Conservation (phyloP, 2,113 vertebrate species). For the Thymallus thymallus region DNA sequence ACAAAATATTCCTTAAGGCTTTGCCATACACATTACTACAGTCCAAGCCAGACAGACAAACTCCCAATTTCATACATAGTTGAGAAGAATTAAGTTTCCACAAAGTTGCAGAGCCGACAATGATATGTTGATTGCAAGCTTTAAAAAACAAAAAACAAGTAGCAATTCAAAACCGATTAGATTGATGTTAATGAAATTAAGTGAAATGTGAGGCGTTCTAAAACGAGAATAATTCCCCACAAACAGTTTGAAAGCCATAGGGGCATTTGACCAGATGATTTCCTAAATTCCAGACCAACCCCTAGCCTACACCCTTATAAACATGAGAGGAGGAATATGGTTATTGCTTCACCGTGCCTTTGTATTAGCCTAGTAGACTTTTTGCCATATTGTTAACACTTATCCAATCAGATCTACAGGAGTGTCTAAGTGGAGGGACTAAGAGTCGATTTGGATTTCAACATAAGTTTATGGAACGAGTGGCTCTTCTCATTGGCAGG, state of each 20-base stretch:
- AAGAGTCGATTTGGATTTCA: background rate
- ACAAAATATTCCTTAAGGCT: conserved; percentile 57
- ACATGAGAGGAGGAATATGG: no score
- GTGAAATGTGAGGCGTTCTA: conserved; percentile 15
- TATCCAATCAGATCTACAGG: no score
- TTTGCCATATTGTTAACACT: background rate
- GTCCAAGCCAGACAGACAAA: conserved; percentile 50
- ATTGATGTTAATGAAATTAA: conserved; percentile 39
- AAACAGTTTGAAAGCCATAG: conserved; percentile 35
- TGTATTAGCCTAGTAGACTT: conserved; percentile 1
- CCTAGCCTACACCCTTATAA: background rate
- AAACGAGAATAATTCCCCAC: conserved; percentile 32
- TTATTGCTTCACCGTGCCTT: conserved; percentile 1
- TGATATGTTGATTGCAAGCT: conserved; percentile 44
- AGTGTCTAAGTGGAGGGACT: no score
- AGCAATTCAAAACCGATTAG: conserved; percentile 30
- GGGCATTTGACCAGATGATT: conserved; percentile 20
- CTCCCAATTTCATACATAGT: conserved; percentile 11
- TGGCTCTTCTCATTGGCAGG: conserved; percentile 57
- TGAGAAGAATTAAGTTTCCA: conserved; percentile 18
- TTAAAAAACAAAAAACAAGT: conserved; percentile 30
- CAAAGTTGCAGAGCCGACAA: conserved; percentile 40
- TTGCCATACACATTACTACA: conserved; percentile 53
- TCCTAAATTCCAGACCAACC: conserved; percentile 24
- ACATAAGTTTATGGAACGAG: conserved; percentile 47